Conservation (phyloP, 1,140 invertebrate species). For the Aricia agestis region DNA sequence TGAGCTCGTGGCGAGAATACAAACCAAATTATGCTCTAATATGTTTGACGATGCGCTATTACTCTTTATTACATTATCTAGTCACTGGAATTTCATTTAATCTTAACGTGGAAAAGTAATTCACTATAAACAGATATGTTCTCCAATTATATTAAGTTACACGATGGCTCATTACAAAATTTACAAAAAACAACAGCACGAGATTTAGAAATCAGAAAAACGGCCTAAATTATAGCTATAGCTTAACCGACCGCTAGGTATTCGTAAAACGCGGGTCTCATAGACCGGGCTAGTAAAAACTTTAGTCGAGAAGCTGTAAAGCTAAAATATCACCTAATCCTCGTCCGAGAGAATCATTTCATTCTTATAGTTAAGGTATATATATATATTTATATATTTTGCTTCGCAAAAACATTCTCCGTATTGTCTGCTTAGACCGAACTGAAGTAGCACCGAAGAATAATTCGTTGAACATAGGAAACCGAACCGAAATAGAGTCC, state of each 20-base stretch:
- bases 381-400: constrained; percentile 46
- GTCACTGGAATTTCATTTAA: constrained; percentile 33
- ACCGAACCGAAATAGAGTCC: neutral
- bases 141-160: constrained; percentile 40
- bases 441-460: constrained; percentile 50
- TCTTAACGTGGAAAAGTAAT: constrained; percentile 44
- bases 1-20: neutral
- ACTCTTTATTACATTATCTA: constrained; percentile 31
- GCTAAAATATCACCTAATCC: constrained; percentile 71
- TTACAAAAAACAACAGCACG: constrained; percentile 23
- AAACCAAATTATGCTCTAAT: constrained; percentile 18
- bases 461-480: constrained; percentile 9
- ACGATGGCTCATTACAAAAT: constrained; percentile 29
- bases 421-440: constrained; percentile 63
- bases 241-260: neutral
- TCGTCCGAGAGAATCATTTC: constrained; percentile 60
- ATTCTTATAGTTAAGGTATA: constrained; percentile 49
- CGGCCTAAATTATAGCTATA: constrained; percentile 4
- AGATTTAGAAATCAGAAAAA: neutral
- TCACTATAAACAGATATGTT: constrained; percentile 64
- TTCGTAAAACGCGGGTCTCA: constrained; percentile 44
- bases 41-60: neutral
- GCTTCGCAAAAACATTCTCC: constrained; percentile 63
- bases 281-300: constrained; percentile 56
- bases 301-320: constrained; percentile 67